Base-by-base conservation (phyloP, 2,113 vertebrate species). In the Bos taurus region DNA sequence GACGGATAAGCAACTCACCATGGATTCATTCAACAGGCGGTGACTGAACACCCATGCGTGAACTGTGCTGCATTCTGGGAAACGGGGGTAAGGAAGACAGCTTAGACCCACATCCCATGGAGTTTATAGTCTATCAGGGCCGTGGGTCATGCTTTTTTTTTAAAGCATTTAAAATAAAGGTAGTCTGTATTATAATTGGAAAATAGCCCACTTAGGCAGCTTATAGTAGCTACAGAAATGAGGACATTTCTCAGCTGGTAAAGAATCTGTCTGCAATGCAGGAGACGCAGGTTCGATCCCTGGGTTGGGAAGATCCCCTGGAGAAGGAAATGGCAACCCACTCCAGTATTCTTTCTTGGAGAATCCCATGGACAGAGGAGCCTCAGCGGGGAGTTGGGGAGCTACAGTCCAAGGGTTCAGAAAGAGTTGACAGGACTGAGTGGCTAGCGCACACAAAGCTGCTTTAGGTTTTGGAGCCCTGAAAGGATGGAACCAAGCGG, bases 41-140 rank as follows among this genome's bases (percentile, higher is more conserved):
- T 33, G 21, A 1, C 11, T 10, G 8, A 46, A 40, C 2, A 19
- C 16, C 30, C 3, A 5, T 8, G 10, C 0, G 0, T 11, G 43
- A 87, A 26, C 26, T 0, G 0, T 21, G 6, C 1, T 1, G 19
- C 25, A 2, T 19, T 21, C 19, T 36, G 10, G 54, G 28, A 64
- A 54, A 64, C 13, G 26, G 12, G 28, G 16, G 7, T 28, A 43
- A 59, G 56, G 21, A 26, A 48, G 23, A 13, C 16, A 40, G 6
- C 1, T 5, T 40, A 26, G 40, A n/a, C 1, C 28, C 57, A 12
- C 14, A 28, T 10, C 6, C 67, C 10, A 12, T 3, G 17, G 46
- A 23, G 8, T 40, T 94, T 30, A 25, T 1, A 25, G 54, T 87
- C 77, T 82, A 11, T 36, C 46, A 54, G 11, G 33, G 33, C n/a